Evolutionary conservation across 2,888 invertebrate species (phyloP).

Genomic region (Andrena praecox): DNA sequence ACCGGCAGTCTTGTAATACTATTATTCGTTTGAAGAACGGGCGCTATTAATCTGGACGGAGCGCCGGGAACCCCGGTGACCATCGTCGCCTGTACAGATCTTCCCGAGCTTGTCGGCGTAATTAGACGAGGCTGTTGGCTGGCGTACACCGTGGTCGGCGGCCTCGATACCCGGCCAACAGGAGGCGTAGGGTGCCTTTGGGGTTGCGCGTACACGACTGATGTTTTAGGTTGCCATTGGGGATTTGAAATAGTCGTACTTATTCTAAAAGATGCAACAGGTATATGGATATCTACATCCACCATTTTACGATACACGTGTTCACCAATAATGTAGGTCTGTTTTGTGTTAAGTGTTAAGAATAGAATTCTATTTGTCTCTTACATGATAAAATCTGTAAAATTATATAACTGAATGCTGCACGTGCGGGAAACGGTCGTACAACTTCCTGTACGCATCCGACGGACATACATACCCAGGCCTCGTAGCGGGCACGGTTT

Average conservation of each 20-base stretch:
- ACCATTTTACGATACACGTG: constrained; percentile 7
- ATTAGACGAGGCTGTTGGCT: constrained; percentile 79
- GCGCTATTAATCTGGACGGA: constrained; percentile 81
- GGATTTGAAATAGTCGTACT: constrained; percentile 78
- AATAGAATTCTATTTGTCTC: background rate
- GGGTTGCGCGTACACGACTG: constrained; percentile 81
- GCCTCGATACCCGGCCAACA: constrained; percentile 78
- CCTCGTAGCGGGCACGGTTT: constrained; percentile 80
- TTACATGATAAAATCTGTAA: background rate
- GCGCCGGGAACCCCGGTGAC: constrained; percentile 79
- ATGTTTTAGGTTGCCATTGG: constrained; percentile 82
- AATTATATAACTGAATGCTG: background rate
- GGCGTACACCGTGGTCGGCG: constrained; percentile 76
- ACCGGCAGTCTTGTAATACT: constrained; percentile 79
- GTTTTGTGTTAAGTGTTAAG: constrained; percentile 14
- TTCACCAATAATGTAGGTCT: background rate
- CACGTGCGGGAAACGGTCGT: too few relatives aligned
- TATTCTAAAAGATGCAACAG: constrained; percentile 67
- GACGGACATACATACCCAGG: constrained; percentile 72
- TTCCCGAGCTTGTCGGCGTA: constrained; percentile 76
- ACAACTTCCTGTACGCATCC: background rate
- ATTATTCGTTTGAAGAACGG: constrained; percentile 79
- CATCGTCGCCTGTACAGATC: constrained; percentile 82
- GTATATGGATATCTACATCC: background rate
- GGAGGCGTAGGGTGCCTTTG: constrained; percentile 81